Percentiles rank a stretch among this genome's conserved stretches.
phyloP scores from a whole-genome alignment of 2,888 invertebrate species.

The Timema cristinae region DNA sequence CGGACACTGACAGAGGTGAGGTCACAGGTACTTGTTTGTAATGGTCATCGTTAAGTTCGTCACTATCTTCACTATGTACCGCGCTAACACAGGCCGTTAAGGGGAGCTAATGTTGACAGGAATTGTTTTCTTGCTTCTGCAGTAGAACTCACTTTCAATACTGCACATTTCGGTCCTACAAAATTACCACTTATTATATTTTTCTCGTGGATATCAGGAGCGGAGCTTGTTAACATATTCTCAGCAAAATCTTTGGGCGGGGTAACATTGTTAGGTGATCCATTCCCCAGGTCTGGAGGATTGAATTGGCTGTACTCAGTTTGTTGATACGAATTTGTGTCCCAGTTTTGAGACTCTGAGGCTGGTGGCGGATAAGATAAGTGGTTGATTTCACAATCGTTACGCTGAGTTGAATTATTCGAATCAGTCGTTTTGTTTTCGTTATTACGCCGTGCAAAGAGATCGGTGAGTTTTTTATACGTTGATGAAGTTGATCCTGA shows the following conservation, averaged over 20 bases:
- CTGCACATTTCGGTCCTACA: constrained; percentile 37
- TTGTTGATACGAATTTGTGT: not conserved
- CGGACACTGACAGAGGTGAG: constrained; percentile 13
- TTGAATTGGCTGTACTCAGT: constrained; percentile 33
- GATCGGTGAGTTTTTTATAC: constrained; percentile 60
- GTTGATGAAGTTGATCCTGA: constrained; percentile 58
- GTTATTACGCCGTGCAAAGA: constrained; percentile 50
- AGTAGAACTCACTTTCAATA: constrained; percentile 44
- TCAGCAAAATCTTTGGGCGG: constrained; percentile 22
- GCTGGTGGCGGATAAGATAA: not conserved
- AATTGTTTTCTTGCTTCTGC: constrained; percentile 72
- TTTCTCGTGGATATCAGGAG: not conserved
- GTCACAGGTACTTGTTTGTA: constrained; percentile 39
- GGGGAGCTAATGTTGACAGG: constrained; percentile 69
- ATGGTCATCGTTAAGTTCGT: constrained; percentile 47
- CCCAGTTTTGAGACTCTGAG: constrained; percentile 7
- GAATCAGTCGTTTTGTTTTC: constrained; percentile 39
- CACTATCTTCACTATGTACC: constrained; percentile 41
- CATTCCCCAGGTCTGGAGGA: constrained; percentile 55
- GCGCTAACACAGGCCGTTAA: constrained; percentile 67
- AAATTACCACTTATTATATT: constrained; percentile 12
- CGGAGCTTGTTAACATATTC: constrained; percentile 7
- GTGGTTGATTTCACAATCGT: not conserved
- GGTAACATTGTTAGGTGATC: constrained; percentile 33
- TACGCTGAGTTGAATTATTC: not conserved